Evolutionary conservation across 2,113 vertebrate genomes (phyloP), one percentile per base, ranked within the genome.

Genomic region (Platysternon megacephalum): DNA sequence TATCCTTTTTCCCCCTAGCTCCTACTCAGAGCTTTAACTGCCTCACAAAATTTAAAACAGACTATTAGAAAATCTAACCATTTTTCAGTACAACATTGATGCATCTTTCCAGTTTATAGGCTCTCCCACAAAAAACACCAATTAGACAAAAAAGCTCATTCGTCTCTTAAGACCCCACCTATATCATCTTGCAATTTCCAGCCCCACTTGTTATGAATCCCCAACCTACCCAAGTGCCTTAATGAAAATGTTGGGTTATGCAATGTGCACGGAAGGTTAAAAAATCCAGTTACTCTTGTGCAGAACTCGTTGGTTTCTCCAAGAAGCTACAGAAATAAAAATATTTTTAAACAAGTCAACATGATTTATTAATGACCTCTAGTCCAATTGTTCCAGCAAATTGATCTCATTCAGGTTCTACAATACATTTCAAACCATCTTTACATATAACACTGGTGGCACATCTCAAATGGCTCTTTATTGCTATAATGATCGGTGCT

Each of bases 231-330:
- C 74, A 78, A 13, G 39, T 44, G 72, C 5, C 5, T 52, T 61
- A 84, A 44, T 86, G 39, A 91, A 53, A 61, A 44, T 28, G 8
- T 26, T 90, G 8, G 2, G 87, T 58, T 61, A 17, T 9, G 3
- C 3, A 74, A 2, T 8, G 0, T n/a, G 1, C 29, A 9, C 80
- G 21, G 51, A 86, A 90, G 13, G 26, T 22, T 39, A 72, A 90
- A 55, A 89, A 96, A 94, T 94, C 84, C 26, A 5, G 82, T 61
- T 87, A 96, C 96, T 48, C 92, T 87, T n/a, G 90, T 90, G 84
- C 12, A 78, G 78, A 1, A 80, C 24, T 8, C 82, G 53, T 35
- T 92, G 65, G 24, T 85, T 89, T 94, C 90, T 84, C 42, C 39
- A 11, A 94, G 17, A 10, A 79, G 28, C 46, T 87, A 22, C 3